A percentile compares a stretch with the other conserved stretches of the same genome.
phyloP scores from a whole-genome alignment of 1,140 invertebrate genomes.

The Dinoponera quadriceps region DNA sequence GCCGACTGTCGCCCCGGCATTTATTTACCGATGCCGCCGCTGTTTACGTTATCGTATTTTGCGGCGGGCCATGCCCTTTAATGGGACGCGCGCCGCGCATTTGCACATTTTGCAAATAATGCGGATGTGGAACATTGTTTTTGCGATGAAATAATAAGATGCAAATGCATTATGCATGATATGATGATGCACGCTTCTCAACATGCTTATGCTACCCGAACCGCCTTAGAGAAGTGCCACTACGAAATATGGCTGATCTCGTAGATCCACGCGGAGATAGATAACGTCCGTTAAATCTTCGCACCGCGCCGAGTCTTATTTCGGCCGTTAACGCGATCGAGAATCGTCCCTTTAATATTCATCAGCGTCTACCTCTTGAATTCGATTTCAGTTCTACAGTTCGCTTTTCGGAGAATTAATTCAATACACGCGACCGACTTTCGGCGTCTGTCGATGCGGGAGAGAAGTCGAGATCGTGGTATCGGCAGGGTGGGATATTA shows the following conservation, averaged over 20 bases:
- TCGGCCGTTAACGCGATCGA: too few species aligned
- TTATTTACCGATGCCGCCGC: constrained; percentile 34
- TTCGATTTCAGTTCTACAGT: neutral
- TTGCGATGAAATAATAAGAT: constrained; percentile 48
- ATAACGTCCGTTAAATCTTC: constrained; percentile 15
- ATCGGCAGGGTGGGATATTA: constrained; percentile 7
- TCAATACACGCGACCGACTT: neutral
- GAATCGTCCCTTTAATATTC: neutral
- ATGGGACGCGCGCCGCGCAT: constrained; percentile 19
- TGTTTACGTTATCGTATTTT: constrained; percentile 36
- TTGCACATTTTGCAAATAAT: constrained; percentile 50
- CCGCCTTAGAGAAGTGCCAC: constrained; percentile 3
- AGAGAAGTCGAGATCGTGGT: neutral
- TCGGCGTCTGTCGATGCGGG: constrained; percentile 6
- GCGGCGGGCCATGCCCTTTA: neutral
- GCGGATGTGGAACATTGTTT: constrained; percentile 42
- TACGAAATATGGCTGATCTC: constrained; percentile 32
- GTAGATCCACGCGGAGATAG: neutral
- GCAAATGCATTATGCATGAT: constrained; percentile 50
- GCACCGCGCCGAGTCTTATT: neutral
- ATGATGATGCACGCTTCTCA: constrained; percentile 24
- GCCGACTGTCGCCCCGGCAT: constrained; percentile 15
- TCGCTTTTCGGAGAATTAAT: neutral
- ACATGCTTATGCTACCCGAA: constrained; percentile 2
- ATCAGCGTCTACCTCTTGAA: neutral